Evolutionary conservation across 2,797 vertebrate species (phyloP).

Genomic region (Numenius phaeopus): DNA sequence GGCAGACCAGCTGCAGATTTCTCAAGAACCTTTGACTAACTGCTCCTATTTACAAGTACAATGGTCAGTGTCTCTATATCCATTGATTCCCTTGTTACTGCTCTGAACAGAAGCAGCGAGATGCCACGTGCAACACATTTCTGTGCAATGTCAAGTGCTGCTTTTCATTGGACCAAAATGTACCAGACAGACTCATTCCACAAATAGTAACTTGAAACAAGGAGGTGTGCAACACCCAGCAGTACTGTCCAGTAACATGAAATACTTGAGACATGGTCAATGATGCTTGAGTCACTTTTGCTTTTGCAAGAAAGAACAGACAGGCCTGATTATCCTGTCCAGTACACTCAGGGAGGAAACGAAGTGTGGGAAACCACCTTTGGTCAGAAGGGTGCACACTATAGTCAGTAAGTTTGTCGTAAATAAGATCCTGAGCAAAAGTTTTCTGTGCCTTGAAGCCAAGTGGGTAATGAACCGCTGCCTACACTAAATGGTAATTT

Average conservation of each 20-base stretch:
- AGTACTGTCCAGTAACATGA: rapidly evolving
- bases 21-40: not conserved
- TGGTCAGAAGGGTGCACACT: rapidly evolving
- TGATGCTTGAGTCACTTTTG: not conserved
- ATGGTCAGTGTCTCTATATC: not conserved
- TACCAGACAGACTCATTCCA: not conserved
- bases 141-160: rapidly evolving
- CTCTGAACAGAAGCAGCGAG: not conserved
- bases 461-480: not conserved
- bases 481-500: not conserved
- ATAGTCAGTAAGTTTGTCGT: not conserved
- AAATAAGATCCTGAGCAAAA: not conserved
- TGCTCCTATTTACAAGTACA: not conserved
- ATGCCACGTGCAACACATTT: not conserved
- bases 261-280: not conserved
- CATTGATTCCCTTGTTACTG: not conserved
- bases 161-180: not conserved
- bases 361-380: not conserved
- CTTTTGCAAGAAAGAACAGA: not conserved
- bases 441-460: not conserved
- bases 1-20: not conserved
- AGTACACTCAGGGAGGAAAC: not conserved
- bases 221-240: not conserved
- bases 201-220: not conserved
- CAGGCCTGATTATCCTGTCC: not conserved